A percentile compares a stretch with the other conserved stretches of the same genome.
Evolutionary conservation across 2,797 vertebrate genomes (phyloP).

Genomic region (Trichosurus vulpecula): DNA sequence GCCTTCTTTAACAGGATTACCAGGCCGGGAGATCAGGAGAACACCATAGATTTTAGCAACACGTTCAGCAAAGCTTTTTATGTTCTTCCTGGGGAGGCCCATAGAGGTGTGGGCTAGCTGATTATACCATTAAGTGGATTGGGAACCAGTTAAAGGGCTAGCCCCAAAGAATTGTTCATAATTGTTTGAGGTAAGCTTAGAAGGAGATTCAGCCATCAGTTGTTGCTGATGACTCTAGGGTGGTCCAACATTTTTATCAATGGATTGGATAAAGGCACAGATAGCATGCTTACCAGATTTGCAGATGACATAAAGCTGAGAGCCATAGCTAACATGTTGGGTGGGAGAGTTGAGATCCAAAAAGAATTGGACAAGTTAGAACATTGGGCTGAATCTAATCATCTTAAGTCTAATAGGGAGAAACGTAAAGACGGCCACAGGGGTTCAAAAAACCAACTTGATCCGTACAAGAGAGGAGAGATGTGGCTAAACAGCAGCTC

Average conservation of each 20-base stretch:
- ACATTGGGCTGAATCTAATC: not conserved
- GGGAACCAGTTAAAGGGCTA: not conserved
- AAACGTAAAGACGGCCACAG: not conserved
- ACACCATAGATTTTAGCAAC: not conserved
- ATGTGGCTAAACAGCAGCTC: not conserved
- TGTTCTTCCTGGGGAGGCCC: not conserved
- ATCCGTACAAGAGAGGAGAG: not conserved
- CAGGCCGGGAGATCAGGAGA: not conserved
- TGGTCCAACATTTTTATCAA: conserved; percentile 1
- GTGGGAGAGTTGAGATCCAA: not conserved
- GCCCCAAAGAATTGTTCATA: not conserved
- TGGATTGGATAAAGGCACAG: not conserved
- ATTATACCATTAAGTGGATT: not conserved
- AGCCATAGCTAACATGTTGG: not conserved
- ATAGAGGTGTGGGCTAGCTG: not conserved
- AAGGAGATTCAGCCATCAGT: not conserved
- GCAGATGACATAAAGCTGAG: not conserved
- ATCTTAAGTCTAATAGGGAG: not conserved
- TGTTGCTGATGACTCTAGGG: not conserved
- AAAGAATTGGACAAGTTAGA: not conserved
- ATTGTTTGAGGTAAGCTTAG: not conserved
- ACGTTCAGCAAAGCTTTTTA: not conserved
- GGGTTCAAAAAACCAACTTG: not conserved
- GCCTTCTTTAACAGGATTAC: not conserved
- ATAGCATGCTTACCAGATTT: not conserved